phyloP scores from a whole-genome alignment of 2,888 invertebrate species.

The Podabrus alpinus region DNA sequence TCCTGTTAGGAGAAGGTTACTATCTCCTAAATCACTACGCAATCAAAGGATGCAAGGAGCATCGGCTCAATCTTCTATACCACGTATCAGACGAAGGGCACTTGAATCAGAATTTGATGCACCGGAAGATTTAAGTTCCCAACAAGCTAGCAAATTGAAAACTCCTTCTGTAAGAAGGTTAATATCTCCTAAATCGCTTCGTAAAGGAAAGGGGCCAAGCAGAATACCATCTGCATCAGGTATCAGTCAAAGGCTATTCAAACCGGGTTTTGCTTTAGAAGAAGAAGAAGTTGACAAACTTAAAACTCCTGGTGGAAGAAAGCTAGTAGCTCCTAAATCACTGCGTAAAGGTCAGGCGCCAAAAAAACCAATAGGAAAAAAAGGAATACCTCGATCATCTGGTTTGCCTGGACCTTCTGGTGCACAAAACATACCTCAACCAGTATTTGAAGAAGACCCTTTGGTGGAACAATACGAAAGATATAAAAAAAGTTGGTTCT shows the following conservation, averaged over 20 bases:
- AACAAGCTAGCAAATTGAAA: too few relatives aligned
- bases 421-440: not conserved
- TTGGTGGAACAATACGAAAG: not conserved
- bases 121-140: too few relatives aligned
- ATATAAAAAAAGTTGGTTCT: slow-evolving; percentile 4
- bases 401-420: too few relatives aligned
- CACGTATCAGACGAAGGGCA: too few relatives aligned
- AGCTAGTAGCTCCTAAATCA: not conserved
- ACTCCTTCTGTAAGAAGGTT: too few relatives aligned
- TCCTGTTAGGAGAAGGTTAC: not conserved
- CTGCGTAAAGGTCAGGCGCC: not conserved
- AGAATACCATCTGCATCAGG: too few relatives aligned
- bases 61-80: too few relatives aligned
- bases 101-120: too few relatives aligned
- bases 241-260: too few relatives aligned
- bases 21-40: not conserved
- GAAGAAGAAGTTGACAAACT: not conserved
- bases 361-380: not conserved
- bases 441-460: not conserved
- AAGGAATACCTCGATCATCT: not conserved
- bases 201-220: not conserved
- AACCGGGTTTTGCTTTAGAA: too few relatives aligned
- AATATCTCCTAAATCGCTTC: not conserved
- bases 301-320: not conserved
- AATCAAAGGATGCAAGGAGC: too few relatives aligned